Evolutionary conservation across 2,888 invertebrate species (phyloP).

Genomic region (Thera britannica): DNA sequence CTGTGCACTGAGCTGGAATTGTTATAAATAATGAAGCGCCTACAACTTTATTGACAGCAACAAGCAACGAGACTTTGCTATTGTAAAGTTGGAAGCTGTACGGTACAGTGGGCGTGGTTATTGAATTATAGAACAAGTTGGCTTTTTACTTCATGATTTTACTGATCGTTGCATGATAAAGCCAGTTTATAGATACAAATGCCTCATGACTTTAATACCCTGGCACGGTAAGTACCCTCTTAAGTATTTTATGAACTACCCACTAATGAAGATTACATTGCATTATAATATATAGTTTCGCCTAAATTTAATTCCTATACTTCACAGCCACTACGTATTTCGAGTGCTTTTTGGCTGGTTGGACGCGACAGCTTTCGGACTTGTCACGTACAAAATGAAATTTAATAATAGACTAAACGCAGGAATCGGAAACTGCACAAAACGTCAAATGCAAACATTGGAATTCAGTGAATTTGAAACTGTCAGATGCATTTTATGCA

Average conservation of each 20-base stretch:
- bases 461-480: slow-evolving; percentile 47
- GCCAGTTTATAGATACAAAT: too few relatives aligned
- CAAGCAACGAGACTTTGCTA: slow-evolving; percentile 30
- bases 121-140: slow-evolving; percentile 20
- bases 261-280: too few relatives aligned
- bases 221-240: too few relatives aligned
- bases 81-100: slow-evolving; percentile 23
- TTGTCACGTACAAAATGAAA: slow-evolving; percentile 61
- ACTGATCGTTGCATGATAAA: too few relatives aligned
- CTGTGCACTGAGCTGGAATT: slow-evolving; percentile 12
- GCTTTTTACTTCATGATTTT: slow-evolving; percentile 10
- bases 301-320: too few relatives aligned
- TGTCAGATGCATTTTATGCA: slow-evolving; percentile 30
- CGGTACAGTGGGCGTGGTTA: neutral
- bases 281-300: too few relatives aligned
- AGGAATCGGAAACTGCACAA: slow-evolving; percentile 59
- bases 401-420: slow-evolving; percentile 67
- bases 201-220: too few relatives aligned
- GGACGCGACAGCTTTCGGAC: slow-evolving; percentile 43
- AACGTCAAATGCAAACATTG: slow-evolving; percentile 47
- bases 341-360: neutral
- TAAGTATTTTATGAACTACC: too few relatives aligned
- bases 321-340: neutral
- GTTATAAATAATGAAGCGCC: slow-evolving; percentile 45
- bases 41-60: slow-evolving; percentile 52